These are phyloP conservation scores for Microhierax caerulescens DNA, from an alignment of 2,797 vertebrate genomes.

Conservation along the genomic window DNA sequence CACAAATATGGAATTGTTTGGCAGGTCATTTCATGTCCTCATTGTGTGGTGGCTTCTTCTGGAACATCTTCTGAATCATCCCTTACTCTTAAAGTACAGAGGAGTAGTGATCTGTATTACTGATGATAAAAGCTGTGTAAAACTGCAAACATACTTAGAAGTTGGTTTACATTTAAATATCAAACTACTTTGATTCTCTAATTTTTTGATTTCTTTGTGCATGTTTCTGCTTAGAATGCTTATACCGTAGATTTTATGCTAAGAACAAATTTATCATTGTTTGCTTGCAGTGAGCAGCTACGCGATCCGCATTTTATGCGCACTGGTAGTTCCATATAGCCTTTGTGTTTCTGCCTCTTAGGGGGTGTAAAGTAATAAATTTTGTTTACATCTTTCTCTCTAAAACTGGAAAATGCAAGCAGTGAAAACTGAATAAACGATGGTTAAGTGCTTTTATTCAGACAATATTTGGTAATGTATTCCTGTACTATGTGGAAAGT, in stretches of 20 bases:
- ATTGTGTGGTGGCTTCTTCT: background rate
- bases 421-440: background rate
- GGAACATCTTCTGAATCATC: background rate
- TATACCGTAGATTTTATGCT: background rate
- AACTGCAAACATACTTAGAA: background rate
- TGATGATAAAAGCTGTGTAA: background rate
- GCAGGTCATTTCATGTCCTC: background rate
- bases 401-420: background rate
- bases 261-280: conserved; percentile 25
- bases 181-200: background rate
- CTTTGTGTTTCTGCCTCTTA: background rate
- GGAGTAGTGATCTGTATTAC: background rate
- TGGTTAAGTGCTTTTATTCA: background rate
- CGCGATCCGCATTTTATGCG: background rate
- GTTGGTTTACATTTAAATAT: background rate
- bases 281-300: background rate
- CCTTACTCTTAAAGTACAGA: background rate
- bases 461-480: background rate
- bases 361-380: background rate
- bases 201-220: background rate
- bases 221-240: background rate
- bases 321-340: background rate
- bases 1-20: accelerated
- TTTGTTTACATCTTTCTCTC: background rate
- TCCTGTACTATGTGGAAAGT: background rate